These are phyloP conservation scores for Nesoenas mayeri DNA, from an alignment of 2,113 vertebrate species.

Conservation along the genomic window DNA sequence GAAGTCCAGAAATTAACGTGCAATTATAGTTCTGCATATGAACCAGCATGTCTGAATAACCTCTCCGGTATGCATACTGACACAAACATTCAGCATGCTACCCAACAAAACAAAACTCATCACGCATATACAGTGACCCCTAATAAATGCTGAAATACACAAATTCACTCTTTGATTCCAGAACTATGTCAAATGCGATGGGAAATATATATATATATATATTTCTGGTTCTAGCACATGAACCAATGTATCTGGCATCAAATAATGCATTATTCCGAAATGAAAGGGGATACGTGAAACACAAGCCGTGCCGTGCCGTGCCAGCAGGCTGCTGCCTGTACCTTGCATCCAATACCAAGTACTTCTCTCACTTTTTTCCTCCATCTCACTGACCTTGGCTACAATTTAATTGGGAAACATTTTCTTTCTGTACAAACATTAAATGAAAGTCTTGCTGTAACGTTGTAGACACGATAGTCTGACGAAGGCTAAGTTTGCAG, in stretches of 20 bases:
- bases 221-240: background rate
- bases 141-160: background rate
- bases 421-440: background rate
- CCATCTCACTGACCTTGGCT: background rate
- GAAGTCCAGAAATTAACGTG: background rate
- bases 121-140: background rate
- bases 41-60: background rate
- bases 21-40: constrained; percentile 6
- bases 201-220: background rate
- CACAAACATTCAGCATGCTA: background rate
- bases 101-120: background rate
- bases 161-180: background rate
- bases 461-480: background rate
- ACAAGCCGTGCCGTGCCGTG: background rate
- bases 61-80: background rate
- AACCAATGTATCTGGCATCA: background rate
- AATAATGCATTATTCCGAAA: background rate
- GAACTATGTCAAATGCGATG: background rate
- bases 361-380: background rate
- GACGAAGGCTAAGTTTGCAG: background rate
- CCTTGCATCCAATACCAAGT: background rate
- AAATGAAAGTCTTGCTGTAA: background rate
- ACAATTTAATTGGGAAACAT: background rate
- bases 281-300: background rate
- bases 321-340: background rate